phyloP scores from a whole-genome alignment of 2,888 invertebrate genomes.

The Cylindroiulus punctatus region DNA sequence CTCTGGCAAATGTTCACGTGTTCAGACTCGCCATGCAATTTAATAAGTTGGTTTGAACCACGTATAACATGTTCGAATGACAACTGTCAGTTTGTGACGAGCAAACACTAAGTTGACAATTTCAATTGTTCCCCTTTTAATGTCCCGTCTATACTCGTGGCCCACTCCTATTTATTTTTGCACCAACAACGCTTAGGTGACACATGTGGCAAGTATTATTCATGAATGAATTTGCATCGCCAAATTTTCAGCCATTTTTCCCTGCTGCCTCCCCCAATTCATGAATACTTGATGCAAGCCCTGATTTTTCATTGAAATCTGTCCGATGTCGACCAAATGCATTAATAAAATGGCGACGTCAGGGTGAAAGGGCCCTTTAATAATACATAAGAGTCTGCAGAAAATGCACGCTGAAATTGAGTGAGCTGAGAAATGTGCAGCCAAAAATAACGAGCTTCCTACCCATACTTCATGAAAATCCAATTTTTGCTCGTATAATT shows the following conservation, averaged over 20 bases:
- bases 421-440: no score
- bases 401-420: no score
- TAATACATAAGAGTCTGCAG: no score
- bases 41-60: no score
- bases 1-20: no score
- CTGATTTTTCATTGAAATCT: not conserved
- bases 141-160: not conserved
- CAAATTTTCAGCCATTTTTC: not conserved
- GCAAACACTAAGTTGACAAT: not conserved
- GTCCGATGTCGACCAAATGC: not conserved
- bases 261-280: not conserved
- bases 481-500: no score
- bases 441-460: no score
- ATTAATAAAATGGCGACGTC: conserved; percentile 18
- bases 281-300: not conserved
- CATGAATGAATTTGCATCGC: conserved; percentile 11
- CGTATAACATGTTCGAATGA: no score
- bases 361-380: not conserved
- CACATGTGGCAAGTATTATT: conserved; percentile 18
- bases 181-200: not conserved
- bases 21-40: no score
- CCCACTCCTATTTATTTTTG: not conserved
- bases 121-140: not conserved
- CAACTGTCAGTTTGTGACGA: no score
- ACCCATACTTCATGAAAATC: no score